A percentile compares a stretch with the other conserved stretches of the same genome.
phyloP scores from a whole-genome alignment of 2,888 invertebrate genomes.

The Caenorhabditis sp. region DNA sequence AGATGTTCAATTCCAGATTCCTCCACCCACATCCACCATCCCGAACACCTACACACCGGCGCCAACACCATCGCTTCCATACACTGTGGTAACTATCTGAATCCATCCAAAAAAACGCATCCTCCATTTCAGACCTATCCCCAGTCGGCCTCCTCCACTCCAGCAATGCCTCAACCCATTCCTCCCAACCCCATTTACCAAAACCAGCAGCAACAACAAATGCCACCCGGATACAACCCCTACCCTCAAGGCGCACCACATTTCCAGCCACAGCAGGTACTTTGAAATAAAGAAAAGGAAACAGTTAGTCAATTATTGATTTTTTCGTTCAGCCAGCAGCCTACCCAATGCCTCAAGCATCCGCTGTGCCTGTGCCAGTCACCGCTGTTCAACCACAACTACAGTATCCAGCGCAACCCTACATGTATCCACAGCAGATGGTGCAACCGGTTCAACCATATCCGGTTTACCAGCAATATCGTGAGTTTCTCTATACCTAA shows the following conservation, averaged over 20 bases:
- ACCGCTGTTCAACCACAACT: conserved; percentile 15
- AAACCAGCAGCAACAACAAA: conserved; percentile 29
- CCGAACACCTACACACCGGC: conserved; percentile 26
- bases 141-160: conserved; percentile 21
- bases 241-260: not conserved
- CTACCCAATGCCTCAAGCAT: conserved; percentile 2
- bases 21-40: conserved; percentile 9
- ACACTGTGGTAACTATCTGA: conserved; percentile 40
- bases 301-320: too few relatives aligned
- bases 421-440: conserved; percentile 31
- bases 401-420: conserved; percentile 6
- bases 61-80: conserved; percentile 38
- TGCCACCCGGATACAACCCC: conserved; percentile 21
- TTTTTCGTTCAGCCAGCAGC: not conserved
- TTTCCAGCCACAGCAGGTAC: not conserved
- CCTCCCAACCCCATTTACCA: conserved; percentile 19
- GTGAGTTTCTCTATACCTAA: not conserved
- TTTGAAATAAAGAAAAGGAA: not conserved
- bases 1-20: conserved; percentile 27
- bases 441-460: conserved; percentile 37
- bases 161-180: conserved; percentile 34
- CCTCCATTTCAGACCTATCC: conserved; percentile 35
- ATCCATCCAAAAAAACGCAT: too few relatives aligned
- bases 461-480: conserved; percentile 53
- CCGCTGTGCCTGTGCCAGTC: not conserved